Conservation (phyloP, 2,888 invertebrate species). For the Parthenolecanium corni region DNA sequence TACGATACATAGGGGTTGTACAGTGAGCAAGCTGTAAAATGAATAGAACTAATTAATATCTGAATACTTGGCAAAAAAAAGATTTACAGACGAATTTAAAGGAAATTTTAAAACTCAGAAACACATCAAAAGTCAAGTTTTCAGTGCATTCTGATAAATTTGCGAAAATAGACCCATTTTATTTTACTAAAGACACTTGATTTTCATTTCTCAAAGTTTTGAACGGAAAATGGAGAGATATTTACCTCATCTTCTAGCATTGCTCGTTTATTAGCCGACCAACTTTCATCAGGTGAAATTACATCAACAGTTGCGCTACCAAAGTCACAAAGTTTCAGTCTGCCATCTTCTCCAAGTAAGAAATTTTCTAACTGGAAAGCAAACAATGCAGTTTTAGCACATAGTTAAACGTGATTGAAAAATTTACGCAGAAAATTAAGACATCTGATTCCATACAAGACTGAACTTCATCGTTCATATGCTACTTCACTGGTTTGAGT, state of each 20-base stretch:
- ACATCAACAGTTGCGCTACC: slow-evolving; percentile 83
- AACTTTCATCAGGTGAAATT: slow-evolving; percentile 70
- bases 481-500: too few relatives aligned
- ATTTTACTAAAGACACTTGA: too few relatives aligned
- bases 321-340: slow-evolving; percentile 91
- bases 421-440: too few relatives aligned
- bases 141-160: neutral
- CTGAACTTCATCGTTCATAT: too few relatives aligned
- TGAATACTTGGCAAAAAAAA: neutral
- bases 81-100: neutral
- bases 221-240: neutral
- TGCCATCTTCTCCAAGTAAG: slow-evolving; percentile 70
- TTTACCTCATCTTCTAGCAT: slow-evolving; percentile 83
- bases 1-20: slow-evolving; percentile 90
- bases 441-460: too few relatives aligned
- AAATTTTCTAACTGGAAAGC: slow-evolving; percentile 70
- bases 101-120: too few relatives aligned
- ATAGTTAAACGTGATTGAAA: neutral
- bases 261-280: slow-evolving; percentile 85
- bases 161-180: neutral
- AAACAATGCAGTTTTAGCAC: neutral
- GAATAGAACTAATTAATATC: neutral
- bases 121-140: neutral
- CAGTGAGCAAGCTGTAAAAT: slow-evolving; percentile 34
- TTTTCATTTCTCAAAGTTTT: too few relatives aligned